A percentile compares a stretch with the other conserved stretches of the same genome.
Conservation (phyloP, 2,113 vertebrate genomes). For the Pionites leucogaster region DNA sequence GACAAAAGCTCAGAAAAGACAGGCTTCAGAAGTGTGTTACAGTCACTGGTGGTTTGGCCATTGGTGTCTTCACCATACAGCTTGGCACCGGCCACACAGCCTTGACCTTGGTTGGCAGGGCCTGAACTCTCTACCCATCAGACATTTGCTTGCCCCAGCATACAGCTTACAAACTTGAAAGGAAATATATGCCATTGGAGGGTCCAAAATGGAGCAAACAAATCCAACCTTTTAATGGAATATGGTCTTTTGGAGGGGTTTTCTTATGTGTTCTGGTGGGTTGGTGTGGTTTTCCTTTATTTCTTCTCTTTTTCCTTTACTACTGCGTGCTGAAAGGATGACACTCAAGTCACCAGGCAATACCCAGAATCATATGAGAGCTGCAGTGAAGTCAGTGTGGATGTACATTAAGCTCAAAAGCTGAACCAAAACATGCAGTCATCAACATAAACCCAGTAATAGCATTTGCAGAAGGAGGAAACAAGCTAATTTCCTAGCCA, state of each 20-base stretch:
- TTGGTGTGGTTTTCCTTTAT: not conserved
- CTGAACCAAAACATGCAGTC: not conserved
- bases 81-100: not conserved
- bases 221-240: not conserved
- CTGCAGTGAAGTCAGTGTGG: not conserved
- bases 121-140: not conserved
- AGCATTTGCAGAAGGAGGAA: not conserved
- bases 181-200: not conserved
- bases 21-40: not conserved
- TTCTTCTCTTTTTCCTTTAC: not conserved
- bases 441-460: not conserved
- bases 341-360: not conserved
- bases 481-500: not conserved
- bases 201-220: not conserved
- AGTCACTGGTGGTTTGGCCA: not conserved
- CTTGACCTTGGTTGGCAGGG: not conserved
- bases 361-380: not conserved
- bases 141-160: not conserved
- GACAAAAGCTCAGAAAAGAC: not conserved
- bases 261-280: not conserved
- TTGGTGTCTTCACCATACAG: not conserved
- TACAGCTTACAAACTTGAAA: not conserved
- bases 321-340: not conserved
- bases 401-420: not conserved
- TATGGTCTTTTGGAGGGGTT: fast-evolving